Evolutionary conservation across 2,888 invertebrate species (phyloP).

Genomic region (Drosophila nr. perissopoda): DNA sequence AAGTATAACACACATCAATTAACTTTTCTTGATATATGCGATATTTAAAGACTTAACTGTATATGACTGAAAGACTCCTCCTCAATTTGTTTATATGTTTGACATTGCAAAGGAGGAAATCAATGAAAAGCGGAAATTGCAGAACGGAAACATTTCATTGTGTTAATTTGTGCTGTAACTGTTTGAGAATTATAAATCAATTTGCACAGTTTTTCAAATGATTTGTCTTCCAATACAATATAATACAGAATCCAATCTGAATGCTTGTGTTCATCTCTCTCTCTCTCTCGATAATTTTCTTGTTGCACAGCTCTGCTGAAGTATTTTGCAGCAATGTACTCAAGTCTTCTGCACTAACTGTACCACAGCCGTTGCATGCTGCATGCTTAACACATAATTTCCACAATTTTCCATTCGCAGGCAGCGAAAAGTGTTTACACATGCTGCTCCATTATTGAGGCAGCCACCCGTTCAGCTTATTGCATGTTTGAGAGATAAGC

Average conservation of each 20-base stretch:
- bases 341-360: conserved; percentile 55
- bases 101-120: neutral
- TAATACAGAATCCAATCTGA: neutral
- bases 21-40: neutral
- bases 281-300: neutral
- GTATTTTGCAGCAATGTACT: conserved; percentile 49
- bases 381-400: conserved; percentile 74
- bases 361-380: conserved; percentile 54
- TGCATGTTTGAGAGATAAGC: conserved; percentile 71
- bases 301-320: conserved; percentile 21
- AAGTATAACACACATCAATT: neutral
- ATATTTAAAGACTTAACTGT: neutral
- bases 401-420: conserved; percentile 59
- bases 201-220: neutral
- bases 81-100: neutral
- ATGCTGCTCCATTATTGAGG: conserved; percentile 25
- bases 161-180: neutral
- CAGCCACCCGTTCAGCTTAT: conserved; percentile 63
- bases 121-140: neutral
- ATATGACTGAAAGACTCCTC: neutral
- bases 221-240: neutral
- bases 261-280: neutral
- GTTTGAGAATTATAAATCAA: neutral
- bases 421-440: conserved; percentile 57
- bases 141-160: neutral